These are phyloP conservation scores for Halcyon smyrnensis DNA, from an alignment of 2,797 vertebrate species.

Conservation along the genomic window DNA sequence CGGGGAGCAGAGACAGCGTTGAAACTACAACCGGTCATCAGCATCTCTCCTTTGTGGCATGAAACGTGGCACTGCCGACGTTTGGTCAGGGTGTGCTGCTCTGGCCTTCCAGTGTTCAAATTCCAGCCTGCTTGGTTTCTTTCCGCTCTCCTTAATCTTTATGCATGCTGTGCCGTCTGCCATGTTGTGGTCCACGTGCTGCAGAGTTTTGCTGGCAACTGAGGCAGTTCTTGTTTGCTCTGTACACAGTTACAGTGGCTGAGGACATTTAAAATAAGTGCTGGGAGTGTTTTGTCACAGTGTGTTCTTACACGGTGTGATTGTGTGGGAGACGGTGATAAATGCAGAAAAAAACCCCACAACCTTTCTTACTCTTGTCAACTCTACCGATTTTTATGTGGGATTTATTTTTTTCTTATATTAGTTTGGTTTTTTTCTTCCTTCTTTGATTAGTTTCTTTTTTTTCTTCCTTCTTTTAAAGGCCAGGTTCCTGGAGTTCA, in stretches of 20 bases:
- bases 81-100: background rate
- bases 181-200: background rate
- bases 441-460: background rate
- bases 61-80: background rate
- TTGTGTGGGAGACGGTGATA: background rate
- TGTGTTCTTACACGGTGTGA: background rate
- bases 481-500: background rate
- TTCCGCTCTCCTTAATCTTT: background rate
- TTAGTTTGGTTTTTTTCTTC: accelerated
- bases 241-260: background rate
- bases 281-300: background rate
- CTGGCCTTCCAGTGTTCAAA: background rate
- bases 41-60: background rate
- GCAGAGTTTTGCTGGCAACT: background rate
- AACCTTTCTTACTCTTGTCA: background rate
- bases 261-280: background rate
- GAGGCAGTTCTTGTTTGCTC: background rate
- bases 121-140: background rate
- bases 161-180: background rate
- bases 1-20: background rate
- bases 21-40: background rate
- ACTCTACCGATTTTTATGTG: background rate
- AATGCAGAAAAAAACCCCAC: background rate
- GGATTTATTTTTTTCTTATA: too few relatives aligned
- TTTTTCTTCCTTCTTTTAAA: background rate